Percentiles rank a stretch among this genome's conserved stretches.
Evolutionary conservation across 2,113 vertebrate genomes (phyloP).

Genomic region (Phocoena sinus): DNA sequence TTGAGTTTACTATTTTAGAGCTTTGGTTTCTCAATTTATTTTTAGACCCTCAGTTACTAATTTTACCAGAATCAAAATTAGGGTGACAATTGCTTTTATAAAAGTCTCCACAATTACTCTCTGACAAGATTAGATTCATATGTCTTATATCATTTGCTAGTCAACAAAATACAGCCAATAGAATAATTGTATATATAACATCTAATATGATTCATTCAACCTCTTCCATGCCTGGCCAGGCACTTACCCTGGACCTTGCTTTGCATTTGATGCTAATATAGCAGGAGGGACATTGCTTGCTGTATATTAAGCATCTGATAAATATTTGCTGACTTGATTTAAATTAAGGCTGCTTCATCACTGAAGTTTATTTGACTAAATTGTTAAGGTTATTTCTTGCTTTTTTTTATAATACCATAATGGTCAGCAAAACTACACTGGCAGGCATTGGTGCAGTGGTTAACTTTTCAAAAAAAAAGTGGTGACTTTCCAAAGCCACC

Average conservation of each 20-base stretch:
- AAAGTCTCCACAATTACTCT: background rate
- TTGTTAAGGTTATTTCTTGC: background rate
- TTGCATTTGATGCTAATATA: background rate
- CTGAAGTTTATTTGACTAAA: background rate
- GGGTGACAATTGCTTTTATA: background rate
- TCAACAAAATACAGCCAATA: background rate
- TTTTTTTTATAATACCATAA: background rate
- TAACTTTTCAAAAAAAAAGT: background rate
- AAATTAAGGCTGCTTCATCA: background rate
- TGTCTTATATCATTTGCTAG: background rate
- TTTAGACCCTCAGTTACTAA: background rate
- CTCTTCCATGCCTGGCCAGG: background rate
- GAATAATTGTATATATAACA: background rate
- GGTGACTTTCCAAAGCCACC: background rate
- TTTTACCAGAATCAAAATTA: background rate
- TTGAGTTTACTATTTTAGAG: background rate
- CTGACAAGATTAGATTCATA: background rate
- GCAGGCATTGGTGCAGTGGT: rapidly evolving
- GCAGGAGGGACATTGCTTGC: background rate
- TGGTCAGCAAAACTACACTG: background rate
- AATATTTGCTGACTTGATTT: background rate
- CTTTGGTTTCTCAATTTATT: background rate
- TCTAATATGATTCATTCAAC: background rate
- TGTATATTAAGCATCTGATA: background rate
- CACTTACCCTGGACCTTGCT: background rate